Conservation (phyloP, 2,113 vertebrate genomes). For the Eira barbara region DNA sequence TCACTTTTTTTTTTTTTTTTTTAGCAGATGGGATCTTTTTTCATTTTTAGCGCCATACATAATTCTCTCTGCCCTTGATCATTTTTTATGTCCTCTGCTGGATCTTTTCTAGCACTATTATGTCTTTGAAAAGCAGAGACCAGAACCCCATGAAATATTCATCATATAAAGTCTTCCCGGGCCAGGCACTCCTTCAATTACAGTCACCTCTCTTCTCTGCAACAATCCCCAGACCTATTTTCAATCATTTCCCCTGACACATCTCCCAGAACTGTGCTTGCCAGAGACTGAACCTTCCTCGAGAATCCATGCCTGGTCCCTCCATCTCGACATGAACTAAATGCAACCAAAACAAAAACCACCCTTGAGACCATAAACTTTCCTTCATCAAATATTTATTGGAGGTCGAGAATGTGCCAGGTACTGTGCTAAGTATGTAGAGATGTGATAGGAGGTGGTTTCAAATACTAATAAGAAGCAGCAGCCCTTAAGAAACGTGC, state of each 20-base stretch:
- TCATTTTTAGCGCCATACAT: not conserved
- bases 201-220: not conserved
- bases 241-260: not conserved
- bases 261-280: conserved; percentile 24
- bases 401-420: not conserved
- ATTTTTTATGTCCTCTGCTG: conserved; percentile 13
- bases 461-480: not conserved
- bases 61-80: conserved; percentile 10
- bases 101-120: conserved; percentile 12
- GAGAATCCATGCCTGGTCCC: not conserved
- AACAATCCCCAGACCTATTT: not conserved
- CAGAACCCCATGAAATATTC: conserved; percentile 48
- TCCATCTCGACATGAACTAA: not conserved
- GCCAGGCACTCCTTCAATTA: not conserved
- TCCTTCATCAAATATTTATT: not conserved
- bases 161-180: conserved; percentile 21
- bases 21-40: not conserved
- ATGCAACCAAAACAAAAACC: conserved; percentile 17
- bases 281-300: not conserved
- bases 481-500: not conserved
- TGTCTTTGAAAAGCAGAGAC: conserved; percentile 17
- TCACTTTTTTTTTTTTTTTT: not conserved
- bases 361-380: not conserved
- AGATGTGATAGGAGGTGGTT: not conserved
- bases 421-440: not conserved